These are phyloP conservation scores for Mactra quadrangularis DNA, from an alignment of 1,140 invertebrate genomes.

Conservation along the genomic window DNA sequence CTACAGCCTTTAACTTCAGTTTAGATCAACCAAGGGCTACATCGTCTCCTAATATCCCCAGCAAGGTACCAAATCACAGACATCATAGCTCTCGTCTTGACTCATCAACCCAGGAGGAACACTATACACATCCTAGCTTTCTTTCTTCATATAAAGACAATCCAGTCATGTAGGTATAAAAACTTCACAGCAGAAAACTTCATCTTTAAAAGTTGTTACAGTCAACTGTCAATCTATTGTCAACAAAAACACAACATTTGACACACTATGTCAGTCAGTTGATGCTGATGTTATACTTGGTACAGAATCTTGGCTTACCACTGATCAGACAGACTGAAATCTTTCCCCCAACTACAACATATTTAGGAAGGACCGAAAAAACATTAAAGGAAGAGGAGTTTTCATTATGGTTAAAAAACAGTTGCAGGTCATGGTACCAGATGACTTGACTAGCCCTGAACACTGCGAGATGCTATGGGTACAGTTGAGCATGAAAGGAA, in stretches of 20 bases:
- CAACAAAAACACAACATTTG: not conserved
- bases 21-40: slow-evolving; percentile 36
- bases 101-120: too few relatives aligned
- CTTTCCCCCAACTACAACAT: slow-evolving; percentile 28
- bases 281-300: slow-evolving; percentile 41
- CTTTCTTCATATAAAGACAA: too few relatives aligned
- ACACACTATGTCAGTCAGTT: slow-evolving; percentile 2
- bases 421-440: slow-evolving; percentile 14
- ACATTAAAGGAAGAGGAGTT: slow-evolving; percentile 13
- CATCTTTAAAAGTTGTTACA: slow-evolving; percentile 16
- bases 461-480: slow-evolving; percentile 35
- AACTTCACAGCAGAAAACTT: not conserved
- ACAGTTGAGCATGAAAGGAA: slow-evolving; percentile 27
- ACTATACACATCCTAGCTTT: too few relatives aligned
- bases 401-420: slow-evolving; percentile 36
- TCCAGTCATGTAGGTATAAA: too few relatives aligned
- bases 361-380: slow-evolving; percentile 31
- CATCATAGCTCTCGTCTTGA: too few relatives aligned
- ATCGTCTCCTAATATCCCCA: slow-evolving; percentile 28
- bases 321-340: not conserved
- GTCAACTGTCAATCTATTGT: slow-evolving; percentile 43
- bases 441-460: slow-evolving; percentile 10
- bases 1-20: slow-evolving; percentile 24
- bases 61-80: too few relatives aligned
- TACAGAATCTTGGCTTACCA: slow-evolving; percentile 27